Evolutionary conservation across 2,797 vertebrate species (phyloP).

Genomic region (Eulemur coronatus): DNA sequence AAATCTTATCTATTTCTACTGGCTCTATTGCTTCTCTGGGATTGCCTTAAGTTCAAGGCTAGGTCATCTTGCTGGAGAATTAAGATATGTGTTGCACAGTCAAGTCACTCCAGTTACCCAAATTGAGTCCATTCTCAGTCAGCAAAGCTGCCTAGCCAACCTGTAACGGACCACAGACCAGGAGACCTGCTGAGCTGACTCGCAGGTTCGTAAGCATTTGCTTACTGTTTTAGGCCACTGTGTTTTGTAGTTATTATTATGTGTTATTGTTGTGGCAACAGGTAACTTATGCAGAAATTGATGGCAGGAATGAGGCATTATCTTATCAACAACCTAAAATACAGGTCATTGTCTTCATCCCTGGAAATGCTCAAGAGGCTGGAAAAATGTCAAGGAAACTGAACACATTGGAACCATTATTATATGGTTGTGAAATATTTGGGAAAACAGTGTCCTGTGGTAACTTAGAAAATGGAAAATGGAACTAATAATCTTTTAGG

Average conservation of each 20-base stretch:
- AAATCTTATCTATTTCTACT: background rate
- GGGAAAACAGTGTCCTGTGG: background rate
- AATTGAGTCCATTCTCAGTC: background rate
- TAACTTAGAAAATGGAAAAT: background rate
- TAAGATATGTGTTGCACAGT: background rate
- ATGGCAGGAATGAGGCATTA: background rate
- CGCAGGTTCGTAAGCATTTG: background rate
- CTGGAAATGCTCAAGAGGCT: background rate
- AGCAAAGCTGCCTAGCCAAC: background rate
- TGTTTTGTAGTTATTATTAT: background rate
- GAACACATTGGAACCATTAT: background rate
- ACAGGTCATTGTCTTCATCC: background rate
- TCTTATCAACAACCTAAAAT: background rate
- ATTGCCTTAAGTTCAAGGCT: background rate
- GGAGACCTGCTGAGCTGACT: background rate
- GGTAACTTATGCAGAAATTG: background rate
- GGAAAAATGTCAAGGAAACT: background rate
- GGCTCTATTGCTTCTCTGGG: background rate
- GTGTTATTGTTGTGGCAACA: background rate
- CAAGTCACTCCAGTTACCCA: background rate
- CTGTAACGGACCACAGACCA: background rate
- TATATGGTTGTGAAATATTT: background rate
- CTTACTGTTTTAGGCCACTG: background rate
- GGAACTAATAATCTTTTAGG: background rate
- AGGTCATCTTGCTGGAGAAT: background rate